phyloP scores from a whole-genome alignment of 2,888 invertebrate genomes.

The Nephrotoma flavescens region DNA sequence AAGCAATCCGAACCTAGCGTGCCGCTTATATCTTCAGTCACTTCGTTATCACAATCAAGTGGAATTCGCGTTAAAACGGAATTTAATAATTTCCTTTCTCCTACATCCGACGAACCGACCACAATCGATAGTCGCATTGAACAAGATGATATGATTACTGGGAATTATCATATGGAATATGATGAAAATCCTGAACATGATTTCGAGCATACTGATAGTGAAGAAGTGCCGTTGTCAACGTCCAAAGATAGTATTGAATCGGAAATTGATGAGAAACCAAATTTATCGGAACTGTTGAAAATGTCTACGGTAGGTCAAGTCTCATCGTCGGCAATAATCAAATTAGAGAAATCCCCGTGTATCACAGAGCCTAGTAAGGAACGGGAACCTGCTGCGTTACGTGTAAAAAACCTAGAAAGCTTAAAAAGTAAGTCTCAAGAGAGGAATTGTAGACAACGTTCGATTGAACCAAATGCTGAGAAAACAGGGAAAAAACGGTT shows the following conservation, averaged over 20 bases:
- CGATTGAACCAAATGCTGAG: no score
- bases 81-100: background rate
- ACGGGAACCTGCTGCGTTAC: no score
- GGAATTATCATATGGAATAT: background rate
- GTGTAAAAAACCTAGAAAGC: no score
- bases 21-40: background rate
- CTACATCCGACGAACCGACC: background rate
- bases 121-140: background rate
- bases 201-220: background rate
- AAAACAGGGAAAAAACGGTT: no score
- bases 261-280: background rate
- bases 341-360: no score
- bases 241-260: background rate
- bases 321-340: no score
- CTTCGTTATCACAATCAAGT: background rate
- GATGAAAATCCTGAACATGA: background rate
- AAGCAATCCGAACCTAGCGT: background rate
- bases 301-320: background rate
- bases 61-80: slow-evolving; percentile 1
- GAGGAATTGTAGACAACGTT: no score
- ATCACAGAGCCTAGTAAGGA: no score
- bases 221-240: background rate
- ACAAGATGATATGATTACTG: background rate
- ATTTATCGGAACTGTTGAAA: background rate
- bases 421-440: no score